Evolutionary conservation across 2,797 vertebrate genomes (phyloP).

Genomic region (Nyctibius grandis): DNA sequence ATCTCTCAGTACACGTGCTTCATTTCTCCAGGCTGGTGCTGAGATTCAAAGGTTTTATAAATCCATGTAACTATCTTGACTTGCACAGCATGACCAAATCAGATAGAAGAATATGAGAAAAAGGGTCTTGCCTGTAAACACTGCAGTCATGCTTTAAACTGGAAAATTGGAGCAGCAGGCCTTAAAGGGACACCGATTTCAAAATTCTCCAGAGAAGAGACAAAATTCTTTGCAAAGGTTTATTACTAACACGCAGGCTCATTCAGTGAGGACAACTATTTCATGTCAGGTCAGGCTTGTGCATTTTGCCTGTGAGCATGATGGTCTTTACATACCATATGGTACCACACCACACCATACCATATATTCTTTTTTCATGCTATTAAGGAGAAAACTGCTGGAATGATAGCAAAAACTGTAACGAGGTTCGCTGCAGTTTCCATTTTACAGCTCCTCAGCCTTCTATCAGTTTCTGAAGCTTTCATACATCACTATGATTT

Average conservation of each 20-base stretch:
- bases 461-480: background rate
- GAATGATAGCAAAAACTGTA: background rate
- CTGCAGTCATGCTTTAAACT: background rate
- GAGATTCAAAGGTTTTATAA: background rate
- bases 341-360: background rate
- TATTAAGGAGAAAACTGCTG: background rate
- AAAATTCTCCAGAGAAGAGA: background rate
- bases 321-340: background rate
- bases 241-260: background rate
- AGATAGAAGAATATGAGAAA: background rate
- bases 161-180: background rate
- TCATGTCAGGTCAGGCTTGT: background rate
- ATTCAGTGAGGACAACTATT: background rate
- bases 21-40: background rate
- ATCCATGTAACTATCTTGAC: background rate
- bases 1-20: accelerated
- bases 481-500: background rate
- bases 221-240: background rate
- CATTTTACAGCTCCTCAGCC: background rate
- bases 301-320: background rate
- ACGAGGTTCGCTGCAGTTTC: background rate
- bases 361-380: background rate
- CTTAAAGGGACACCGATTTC: background rate
- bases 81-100: background rate
- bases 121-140: background rate